Base-by-base conservation (phyloP, 2,888 invertebrate species). In the Sussaba pulchella region DNA sequence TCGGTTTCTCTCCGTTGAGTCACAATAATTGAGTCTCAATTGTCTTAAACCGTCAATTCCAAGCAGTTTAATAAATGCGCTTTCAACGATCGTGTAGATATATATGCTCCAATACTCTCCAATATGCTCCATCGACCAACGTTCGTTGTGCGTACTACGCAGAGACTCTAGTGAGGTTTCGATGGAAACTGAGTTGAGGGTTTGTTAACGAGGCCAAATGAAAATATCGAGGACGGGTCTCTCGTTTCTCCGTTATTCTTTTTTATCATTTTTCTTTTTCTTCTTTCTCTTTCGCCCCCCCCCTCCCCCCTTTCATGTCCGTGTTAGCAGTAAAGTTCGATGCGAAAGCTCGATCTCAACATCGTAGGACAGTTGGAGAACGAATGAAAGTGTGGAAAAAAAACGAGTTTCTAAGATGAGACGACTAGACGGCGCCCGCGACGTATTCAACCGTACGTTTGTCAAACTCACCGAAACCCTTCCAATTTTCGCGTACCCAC, bases 391-490 rank as follows among this genome's bases (percentile, higher is more conserved):
- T 39, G 57, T 57, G 77, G 71, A 63, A 77, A 19, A 57, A 64
- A 69, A 31, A 77, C 45, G 39, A 54, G n/a, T 19, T 21, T 54
- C 39, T 43, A 26, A 39, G 36, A 41, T 36, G 52, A 8, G 19
- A 50, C 63, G 72, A 64, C 71, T 57, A 66, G 63, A 71, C 57
- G 77, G 71, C 77, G 77, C 77, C 77, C 54, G 4, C 12, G 39
- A 19, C 14, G 31, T 41, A 64, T 77, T 54, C 64, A 47, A 47
- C 64, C 14, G 50, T 64, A 57, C 54, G 64, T 71, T 36, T 71
- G 70, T 71, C 57, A 57, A 64, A 66, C 64, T 71, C 45, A 26
- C 43, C 19, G 26, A 31, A 5, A 76, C 47, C 45, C 59, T n/a
- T 41, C 36, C 36, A 19, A 26, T 19, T 74, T 57, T 47, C 31